Evolutionary conservation across 1,140 invertebrate species (phyloP).

Genomic region (Drosophila sechellia): DNA sequence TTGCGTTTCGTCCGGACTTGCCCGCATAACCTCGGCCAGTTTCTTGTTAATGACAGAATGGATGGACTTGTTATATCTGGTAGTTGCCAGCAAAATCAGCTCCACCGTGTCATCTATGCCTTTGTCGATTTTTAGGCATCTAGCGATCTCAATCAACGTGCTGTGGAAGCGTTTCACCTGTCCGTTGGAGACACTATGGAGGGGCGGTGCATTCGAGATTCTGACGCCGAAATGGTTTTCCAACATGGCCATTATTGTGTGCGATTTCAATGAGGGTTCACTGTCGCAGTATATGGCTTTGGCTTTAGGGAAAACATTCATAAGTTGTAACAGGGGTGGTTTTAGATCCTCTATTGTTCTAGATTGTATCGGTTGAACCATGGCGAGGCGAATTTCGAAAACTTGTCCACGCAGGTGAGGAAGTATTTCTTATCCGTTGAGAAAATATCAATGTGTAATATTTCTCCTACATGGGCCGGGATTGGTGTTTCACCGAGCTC

Average conservation of each 20-base stretch:
- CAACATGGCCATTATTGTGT: not conserved
- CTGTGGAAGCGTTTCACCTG: not conserved
- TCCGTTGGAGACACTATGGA: not conserved
- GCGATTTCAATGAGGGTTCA: not conserved
- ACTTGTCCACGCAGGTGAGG: conserved; percentile 30
- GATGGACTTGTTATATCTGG: not conserved
- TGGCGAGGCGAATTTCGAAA: conserved; percentile 34
- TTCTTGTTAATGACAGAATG: not conserved
- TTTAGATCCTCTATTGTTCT: not conserved
- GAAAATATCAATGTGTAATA: no score
- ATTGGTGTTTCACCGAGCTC: no score
- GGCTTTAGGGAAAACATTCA: no score
- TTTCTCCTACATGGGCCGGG: no score
- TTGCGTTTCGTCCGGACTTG: no score
- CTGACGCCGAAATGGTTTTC: not conserved
- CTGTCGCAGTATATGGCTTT: no score
- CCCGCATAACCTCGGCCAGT: no score
- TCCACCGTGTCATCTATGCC: no score
- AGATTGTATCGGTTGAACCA: no score
- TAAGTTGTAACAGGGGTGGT: no score
- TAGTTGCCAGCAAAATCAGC: not conserved
- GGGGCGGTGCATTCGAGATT: not conserved
- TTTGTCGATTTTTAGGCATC: no score
- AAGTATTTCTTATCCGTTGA: conserved; percentile 29
- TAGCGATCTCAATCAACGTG: no score